Percentiles rank a stretch among this genome's conserved stretches.
Conservation (phyloP, 2,113 vertebrate genomes). For the Aramus guarauna region DNA sequence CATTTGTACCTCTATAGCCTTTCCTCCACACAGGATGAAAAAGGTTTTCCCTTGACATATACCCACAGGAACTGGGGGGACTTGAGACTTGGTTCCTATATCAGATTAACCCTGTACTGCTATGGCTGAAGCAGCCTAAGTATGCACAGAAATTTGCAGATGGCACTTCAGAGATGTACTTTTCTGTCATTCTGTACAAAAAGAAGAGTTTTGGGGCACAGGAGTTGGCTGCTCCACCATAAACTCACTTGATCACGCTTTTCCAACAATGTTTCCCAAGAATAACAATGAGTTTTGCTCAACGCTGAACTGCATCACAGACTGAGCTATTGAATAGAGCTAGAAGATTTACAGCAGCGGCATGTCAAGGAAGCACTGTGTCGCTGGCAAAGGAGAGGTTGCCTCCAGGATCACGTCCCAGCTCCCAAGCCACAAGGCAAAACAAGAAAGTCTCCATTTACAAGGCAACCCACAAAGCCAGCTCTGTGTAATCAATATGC, state of each 20-base stretch:
- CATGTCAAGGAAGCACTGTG: neutral
- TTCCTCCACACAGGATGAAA: neutral
- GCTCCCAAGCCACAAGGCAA: neutral
- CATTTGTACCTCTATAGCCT: neutral
- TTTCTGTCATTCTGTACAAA: neutral
- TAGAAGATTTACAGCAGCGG: neutral
- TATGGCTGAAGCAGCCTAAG: neutral
- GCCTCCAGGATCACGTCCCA: neutral
- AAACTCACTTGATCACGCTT: neutral
- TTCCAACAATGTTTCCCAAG: neutral
- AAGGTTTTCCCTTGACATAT: neutral
- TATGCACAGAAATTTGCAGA: neutral
- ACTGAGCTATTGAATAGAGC: neutral
- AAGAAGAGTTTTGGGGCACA: neutral
- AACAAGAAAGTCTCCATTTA: slow-evolving; percentile 40
- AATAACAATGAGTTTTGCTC: neutral
- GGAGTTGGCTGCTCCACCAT: neutral
- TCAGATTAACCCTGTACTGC: neutral
- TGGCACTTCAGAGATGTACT: neutral
- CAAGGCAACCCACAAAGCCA: neutral
- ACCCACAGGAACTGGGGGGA: neutral
- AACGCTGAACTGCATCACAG: neutral
- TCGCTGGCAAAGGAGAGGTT: neutral
- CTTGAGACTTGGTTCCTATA: neutral
- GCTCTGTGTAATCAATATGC: slow-evolving; percentile 65